Base-by-base conservation (phyloP, 2,888 invertebrate genomes). In the Drosophila acutilabella region DNA sequence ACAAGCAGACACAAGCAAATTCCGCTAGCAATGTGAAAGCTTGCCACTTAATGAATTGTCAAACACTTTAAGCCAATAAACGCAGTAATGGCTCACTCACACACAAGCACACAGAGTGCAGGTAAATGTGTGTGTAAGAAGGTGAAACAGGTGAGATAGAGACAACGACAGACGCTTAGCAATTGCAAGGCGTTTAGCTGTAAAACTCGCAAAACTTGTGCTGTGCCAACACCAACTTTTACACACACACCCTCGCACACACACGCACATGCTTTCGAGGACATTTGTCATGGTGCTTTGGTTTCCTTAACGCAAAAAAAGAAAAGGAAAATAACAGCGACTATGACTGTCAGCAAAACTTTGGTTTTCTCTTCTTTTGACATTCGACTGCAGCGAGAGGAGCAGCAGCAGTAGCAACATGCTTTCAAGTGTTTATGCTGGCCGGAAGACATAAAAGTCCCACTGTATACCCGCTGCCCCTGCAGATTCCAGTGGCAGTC, bases 1-100 rank as follows among this genome's bases (percentile, higher is more conserved):
- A 76, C 36, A 36, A 36, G 36, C 13, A 61, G 66, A 69, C 52
- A 51, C 47, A 67, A 72, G 47, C 56, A 70, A 64, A 54, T 64
- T 66, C 66, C 45, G 64, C 40, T 53, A 64, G 41, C 61, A 60
- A 54, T 69, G 74, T 67, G 60, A 47, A 60, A 56, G 66, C 59
- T 68, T 61, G 64, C 64, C 64, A 74, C 85, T 81, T 89, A 85
- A 85, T 85, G 81, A 85, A 85, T 85, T 89, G 85, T 81, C 85
- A 89, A 89, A 85, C 88, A 85, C 85, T 89, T 89, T 87, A 89
- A 87, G 85, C 85, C 88, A 85, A 89, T 85, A 79, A 87, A 81
- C 73, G 77, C 81, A 74, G 83, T 80, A 82, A 78, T 77, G 79
- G 81, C 82, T 57, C 2, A 41, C 18, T n/a, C 6, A 36, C 33